phyloP scores from a whole-genome alignment of 1,140 invertebrate species.

The Metopolophium dirhodum region DNA sequence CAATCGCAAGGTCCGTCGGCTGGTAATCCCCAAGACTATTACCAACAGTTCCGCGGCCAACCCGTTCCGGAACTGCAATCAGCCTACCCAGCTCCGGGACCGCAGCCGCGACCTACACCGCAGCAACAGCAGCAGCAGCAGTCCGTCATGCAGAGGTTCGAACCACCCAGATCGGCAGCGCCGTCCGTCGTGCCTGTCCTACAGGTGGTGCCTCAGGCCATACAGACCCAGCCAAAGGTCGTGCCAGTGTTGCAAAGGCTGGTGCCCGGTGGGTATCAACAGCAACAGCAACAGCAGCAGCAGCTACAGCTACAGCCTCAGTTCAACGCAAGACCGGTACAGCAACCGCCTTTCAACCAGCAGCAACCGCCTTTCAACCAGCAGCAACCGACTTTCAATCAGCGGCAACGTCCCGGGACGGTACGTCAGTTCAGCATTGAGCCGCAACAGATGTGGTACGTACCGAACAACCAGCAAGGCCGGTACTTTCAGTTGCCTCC shows the following conservation, averaged over 20 bases:
- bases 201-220: neutral
- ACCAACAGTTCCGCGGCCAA: neutral
- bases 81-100: neutral
- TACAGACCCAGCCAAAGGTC: neutral
- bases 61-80: neutral
- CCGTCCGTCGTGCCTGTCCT: constrained; percentile 9
- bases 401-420: neutral
- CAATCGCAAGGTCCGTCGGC: neutral
- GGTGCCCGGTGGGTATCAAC: neutral
- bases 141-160: neutral
- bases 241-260: constrained; percentile 20
- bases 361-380: neutral
- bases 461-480: neutral
- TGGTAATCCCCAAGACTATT: neutral
- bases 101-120: neutral
- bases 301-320: neutral
- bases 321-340: neutral
- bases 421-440: neutral
- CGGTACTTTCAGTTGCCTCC: constrained; percentile 1
- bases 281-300: neutral
- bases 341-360: neutral
- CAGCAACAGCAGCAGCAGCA: neutral
- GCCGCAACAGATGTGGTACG: constrained; percentile 1
- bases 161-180: neutral
- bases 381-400: neutral